Conservation (phyloP, 2,888 invertebrate species). For the Eilema griseolum region DNA sequence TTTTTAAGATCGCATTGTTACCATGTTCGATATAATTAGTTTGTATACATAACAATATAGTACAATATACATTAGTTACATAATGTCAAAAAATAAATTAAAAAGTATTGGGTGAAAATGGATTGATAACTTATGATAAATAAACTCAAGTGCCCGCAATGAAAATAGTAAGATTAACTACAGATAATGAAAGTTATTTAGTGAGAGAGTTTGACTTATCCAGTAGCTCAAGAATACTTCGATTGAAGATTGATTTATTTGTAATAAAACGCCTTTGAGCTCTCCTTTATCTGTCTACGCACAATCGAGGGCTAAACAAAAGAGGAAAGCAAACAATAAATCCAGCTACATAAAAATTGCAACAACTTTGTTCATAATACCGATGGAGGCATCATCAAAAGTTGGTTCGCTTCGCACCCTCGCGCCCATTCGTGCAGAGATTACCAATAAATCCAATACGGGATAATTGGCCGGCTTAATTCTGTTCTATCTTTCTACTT, state of each 20-base stretch:
- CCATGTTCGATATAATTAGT: too few species aligned
- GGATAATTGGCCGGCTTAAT: conserved; percentile 88
- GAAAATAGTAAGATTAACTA: conserved; percentile 1
- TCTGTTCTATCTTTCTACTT: conserved; percentile 87
- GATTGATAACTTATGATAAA: neutral
- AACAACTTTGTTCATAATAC: conserved; percentile 86
- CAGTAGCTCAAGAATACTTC: conserved; percentile 52
- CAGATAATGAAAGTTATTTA: conserved; percentile 46
- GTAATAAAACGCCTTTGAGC: conserved; percentile 74
- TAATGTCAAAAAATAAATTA: neutral
- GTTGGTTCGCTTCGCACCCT: conserved; percentile 86
- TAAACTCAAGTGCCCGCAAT: neutral
- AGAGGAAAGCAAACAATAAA: conserved; percentile 82
- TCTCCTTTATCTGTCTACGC: conserved; percentile 80
- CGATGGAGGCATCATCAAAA: conserved; percentile 86
- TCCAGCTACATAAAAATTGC: conserved; percentile 86
- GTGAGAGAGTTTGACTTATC: conserved; percentile 45
- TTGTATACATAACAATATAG: too few species aligned
- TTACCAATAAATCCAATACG: conserved; percentile 88
- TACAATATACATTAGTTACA: too few species aligned
- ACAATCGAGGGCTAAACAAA: conserved; percentile 79
- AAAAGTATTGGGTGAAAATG: neutral
- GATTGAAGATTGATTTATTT: conserved; percentile 78
- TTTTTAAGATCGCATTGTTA: too few species aligned
- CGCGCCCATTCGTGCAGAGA: conserved; percentile 87